Percentiles rank a stretch among this genome's conserved stretches.
phyloP scores from a whole-genome alignment of 2,888 invertebrate genomes.

The Hedychridium roseum region DNA sequence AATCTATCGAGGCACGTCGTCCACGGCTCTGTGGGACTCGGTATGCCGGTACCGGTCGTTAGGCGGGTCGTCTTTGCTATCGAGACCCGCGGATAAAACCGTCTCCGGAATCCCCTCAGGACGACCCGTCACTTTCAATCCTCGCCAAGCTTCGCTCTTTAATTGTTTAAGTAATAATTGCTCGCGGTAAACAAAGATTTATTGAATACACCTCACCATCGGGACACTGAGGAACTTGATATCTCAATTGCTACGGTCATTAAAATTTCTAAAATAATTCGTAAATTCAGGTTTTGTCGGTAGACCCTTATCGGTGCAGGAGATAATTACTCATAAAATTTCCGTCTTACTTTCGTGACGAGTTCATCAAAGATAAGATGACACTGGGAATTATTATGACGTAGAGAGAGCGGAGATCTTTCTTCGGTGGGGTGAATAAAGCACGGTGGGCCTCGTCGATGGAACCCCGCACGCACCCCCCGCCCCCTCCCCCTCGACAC shows the following conservation, averaged over 20 bases:
- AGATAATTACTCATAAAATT: no score
- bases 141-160: conserved; percentile 11
- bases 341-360: no score
- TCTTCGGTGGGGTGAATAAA: conserved; percentile 33
- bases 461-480: conserved; percentile 30
- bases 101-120: conserved; percentile 37
- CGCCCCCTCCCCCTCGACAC: conserved; percentile 21
- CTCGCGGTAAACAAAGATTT: no score
- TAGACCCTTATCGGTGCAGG: no score
- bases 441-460: no score
- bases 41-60: conserved; percentile 54
- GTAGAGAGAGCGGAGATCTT: conserved; percentile 13
- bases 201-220: no score
- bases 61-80: conserved; percentile 48
- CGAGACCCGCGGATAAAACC: conserved; percentile 43
- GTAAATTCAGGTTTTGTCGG: no score
- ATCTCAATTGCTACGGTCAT: no score
- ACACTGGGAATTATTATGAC: no score
- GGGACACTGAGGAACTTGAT: no score
- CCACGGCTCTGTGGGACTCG: conserved; percentile 43
- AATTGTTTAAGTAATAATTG: conserved; percentile 37
- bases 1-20: conserved; percentile 63
- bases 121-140: conserved; percentile 32
- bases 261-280: no score
- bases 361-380: no score